These are phyloP conservation scores for Gobio gobio DNA, from an alignment of 2,113 vertebrate genomes.

Conservation along the genomic window DNA sequence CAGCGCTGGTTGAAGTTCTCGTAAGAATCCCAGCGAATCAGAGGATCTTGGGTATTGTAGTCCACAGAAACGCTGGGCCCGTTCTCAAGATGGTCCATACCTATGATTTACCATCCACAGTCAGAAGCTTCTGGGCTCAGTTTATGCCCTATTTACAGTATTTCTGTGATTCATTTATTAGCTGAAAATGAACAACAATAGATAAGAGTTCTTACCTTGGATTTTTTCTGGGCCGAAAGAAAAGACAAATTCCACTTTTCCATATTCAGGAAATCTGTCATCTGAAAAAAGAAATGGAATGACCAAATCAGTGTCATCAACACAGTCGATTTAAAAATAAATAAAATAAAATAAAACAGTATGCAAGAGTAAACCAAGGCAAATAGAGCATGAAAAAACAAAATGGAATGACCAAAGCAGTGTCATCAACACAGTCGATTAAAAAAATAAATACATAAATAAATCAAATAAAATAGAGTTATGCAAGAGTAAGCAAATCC, in stretches of 20 bases:
- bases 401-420: neutral
- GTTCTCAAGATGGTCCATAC: slow-evolving; percentile 94
- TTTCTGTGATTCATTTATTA: slow-evolving; percentile 31
- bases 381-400: slow-evolving; percentile 59
- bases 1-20: slow-evolving; percentile 88
- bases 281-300: slow-evolving; percentile 73
- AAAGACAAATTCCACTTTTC: slow-evolving; percentile 98
- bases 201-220: slow-evolving; percentile 79
- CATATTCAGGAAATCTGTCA: slow-evolving; percentile 94
- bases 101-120: slow-evolving; percentile 71
- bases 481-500: neutral
- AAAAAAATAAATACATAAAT: neutral
- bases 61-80: slow-evolving; percentile 94
- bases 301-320: neutral
- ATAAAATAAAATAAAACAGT: neutral
- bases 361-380: too few species aligned
- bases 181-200: neutral
- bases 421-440: neutral
- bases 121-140: slow-evolving; percentile 14
- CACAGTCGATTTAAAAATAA: neutral
- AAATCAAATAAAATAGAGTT: neutral
- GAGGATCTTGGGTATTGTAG: slow-evolving; percentile 93
- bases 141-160: neutral
- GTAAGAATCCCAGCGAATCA: slow-evolving; percentile 97
- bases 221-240: slow-evolving; percentile 98